These are phyloP conservation scores for Magallana nippona DNA, from an alignment of 2,888 invertebrate genomes.

Conservation along the genomic window DNA sequence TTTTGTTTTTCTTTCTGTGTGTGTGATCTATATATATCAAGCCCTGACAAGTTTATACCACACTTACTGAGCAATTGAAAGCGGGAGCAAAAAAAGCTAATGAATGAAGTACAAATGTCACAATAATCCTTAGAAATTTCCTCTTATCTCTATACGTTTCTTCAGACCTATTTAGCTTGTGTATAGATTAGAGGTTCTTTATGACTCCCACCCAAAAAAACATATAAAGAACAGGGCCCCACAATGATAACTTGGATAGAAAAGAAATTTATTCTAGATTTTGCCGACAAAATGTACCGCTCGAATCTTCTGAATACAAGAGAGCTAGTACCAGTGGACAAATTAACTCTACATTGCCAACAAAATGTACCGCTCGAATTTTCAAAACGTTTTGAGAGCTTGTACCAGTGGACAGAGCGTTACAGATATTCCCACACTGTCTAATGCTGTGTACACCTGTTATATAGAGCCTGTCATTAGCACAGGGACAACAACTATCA, in stretches of 20 bases:
- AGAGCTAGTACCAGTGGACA: background rate
- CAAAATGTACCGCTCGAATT: too few species aligned
- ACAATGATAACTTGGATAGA: background rate
- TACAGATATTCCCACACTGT: background rate
- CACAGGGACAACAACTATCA: background rate
- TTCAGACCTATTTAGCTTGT: slow-evolving; percentile 15
- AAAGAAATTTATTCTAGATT: background rate
- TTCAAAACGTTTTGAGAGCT: background rate
- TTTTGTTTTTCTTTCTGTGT: background rate
- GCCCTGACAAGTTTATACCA: slow-evolving; percentile 17
- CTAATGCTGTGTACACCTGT: background rate
- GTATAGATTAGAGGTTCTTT: slow-evolving; percentile 18
- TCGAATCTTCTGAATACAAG: background rate
- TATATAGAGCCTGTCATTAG: background rate
- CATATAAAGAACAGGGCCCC: background rate
- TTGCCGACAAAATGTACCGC: too few species aligned
- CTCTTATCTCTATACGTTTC: slow-evolving; percentile 10
- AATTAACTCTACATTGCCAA: background rate
- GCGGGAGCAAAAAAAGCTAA: slow-evolving; percentile 3
- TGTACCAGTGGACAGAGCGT: background rate
- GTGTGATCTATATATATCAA: slow-evolving; percentile 17
- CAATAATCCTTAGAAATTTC: slow-evolving; percentile 15
- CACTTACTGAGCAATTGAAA: slow-evolving; percentile 19
- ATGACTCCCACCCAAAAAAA: background rate
- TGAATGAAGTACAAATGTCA: slow-evolving; percentile 19